Base-by-base conservation (phyloP, 2,888 invertebrate species). In the Drosophila neotestacea region DNA sequence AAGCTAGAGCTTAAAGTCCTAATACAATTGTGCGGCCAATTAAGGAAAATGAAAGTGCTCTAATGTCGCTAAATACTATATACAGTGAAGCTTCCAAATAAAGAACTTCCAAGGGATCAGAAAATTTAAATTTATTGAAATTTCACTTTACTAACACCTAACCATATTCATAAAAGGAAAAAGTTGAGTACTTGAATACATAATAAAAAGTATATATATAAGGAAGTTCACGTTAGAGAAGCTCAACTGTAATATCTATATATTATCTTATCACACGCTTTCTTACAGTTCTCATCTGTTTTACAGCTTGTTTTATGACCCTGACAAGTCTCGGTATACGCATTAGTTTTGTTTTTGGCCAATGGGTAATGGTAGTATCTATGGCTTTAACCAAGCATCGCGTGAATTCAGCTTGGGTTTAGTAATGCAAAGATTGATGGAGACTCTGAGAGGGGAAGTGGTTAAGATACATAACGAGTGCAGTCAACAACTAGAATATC, bases 281-380 rank as follows among this genome's bases (percentile, higher is more conserved):
- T 34, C 32, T 6, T 27, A 56, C 9, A 36, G 4, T 36, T 55
- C 30, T n/a, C 39, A 54, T 4, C 22, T 46, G 6, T 46, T 44
- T 13, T 27, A 28, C 56, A 56, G 28, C 36, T 28, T 38, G 16
- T 16, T 58, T 47, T 58, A 38, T 47, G 47, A 30, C 58, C 47
- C 58, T 46, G 30, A 38, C n/a, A 46, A 58, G 11, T 28, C 58
- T 27, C 38, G 28, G 46, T 16, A 10, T 30, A 50, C n/a, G 48
- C 48, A 50, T 41, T 36, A 32, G 16, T 52, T 44, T 61, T 51
- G 42, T 13, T 36, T 34, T 51, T 44, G 60, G 50, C 59, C 51
- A 60, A 51, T 34, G 27, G 36, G 44, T 51, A 54, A 54, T 47
- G 22, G 22, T 22, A 22, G 54, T 55, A 62, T 47, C 46, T 42